Percentiles rank a stretch among this genome's conserved stretches.
Evolutionary conservation across 2,797 vertebrate genomes (phyloP).

Genomic region (Macropodus opercularis): DNA sequence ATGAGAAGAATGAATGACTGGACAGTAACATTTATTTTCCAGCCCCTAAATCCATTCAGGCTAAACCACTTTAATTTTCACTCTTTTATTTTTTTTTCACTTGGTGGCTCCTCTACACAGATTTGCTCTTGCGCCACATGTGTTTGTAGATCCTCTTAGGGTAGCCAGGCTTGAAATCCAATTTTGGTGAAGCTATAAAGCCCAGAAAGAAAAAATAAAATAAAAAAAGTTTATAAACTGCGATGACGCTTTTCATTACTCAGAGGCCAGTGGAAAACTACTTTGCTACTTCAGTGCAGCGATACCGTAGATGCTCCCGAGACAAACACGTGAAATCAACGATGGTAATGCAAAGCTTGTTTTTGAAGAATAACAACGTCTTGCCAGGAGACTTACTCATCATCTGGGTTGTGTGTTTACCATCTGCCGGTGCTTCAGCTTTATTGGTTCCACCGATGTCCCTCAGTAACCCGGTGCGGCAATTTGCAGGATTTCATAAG

Average conservation of each 20-base stretch:
- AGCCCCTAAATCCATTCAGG: slow-evolving; percentile 56
- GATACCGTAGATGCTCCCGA: slow-evolving; percentile 13
- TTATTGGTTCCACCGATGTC: slow-evolving; percentile 54
- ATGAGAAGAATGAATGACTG: slow-evolving; percentile 52
- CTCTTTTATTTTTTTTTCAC: slow-evolving; percentile 43
- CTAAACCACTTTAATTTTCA: slow-evolving; percentile 69
- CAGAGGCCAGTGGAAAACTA: slow-evolving; percentile 36
- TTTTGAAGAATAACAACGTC: slow-evolving; percentile 49
- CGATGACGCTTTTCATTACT: slow-evolving; percentile 60
- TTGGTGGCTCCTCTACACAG: slow-evolving; percentile 50
- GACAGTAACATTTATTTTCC: slow-evolving; percentile 53
- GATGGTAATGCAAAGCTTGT: slow-evolving; percentile 35
- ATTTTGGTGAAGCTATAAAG: slow-evolving; percentile 75
- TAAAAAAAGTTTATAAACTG: slow-evolving; percentile 58
- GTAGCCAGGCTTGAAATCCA: slow-evolving; percentile 78
- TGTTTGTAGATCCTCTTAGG: slow-evolving; percentile 74
- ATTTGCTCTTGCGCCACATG: slow-evolving; percentile 67
- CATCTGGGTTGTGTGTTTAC: slow-evolving; percentile 50
- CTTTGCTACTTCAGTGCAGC: slow-evolving; percentile 34
- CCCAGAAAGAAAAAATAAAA: slow-evolving; percentile 13
- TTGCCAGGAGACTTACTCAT: slow-evolving; percentile 44
- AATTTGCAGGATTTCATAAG: slow-evolving; percentile 49
- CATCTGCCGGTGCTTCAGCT: slow-evolving; percentile 43
- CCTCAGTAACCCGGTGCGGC: slow-evolving; percentile 44
- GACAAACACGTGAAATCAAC: slow-evolving; percentile 14